These are phyloP conservation scores for Acrocyrtus sp. DNA, from an alignment of 2,888 invertebrate genomes.

Conservation along the genomic window DNA sequence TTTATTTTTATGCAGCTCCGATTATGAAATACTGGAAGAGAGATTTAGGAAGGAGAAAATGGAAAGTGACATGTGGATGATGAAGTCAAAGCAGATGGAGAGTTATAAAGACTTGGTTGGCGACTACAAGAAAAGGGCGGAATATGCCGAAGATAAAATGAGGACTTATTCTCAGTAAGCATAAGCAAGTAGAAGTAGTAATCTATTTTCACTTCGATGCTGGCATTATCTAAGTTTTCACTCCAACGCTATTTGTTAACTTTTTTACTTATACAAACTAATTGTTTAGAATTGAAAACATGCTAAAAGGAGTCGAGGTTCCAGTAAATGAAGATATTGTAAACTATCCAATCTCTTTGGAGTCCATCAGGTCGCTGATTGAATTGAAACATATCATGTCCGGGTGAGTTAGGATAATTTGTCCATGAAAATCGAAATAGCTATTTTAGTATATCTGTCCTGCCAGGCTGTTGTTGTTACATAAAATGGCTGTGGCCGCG, in stretches of 20 bases:
- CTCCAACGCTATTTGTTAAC: no score
- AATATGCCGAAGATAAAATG: conserved; percentile 14
- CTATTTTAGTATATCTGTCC: no score
- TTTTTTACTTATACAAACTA: no score
- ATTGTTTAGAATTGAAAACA: conserved; percentile 34
- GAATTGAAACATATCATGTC: conserved; percentile 34
- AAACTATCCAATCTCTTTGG: conserved; percentile 11
- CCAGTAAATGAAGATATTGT: conserved; percentile 31
- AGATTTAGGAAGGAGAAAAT: conserved; percentile 25
- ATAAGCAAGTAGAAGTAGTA: no score
- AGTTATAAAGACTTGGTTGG: conserved; percentile 46
- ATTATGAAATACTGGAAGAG: conserved; percentile 5
- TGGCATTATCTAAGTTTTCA: background rate
- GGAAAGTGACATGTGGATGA: conserved; percentile 34
- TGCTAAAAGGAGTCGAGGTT: conserved; percentile 34
- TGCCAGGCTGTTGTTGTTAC: no score
- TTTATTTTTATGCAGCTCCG: no score
- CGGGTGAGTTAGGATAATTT: conserved; percentile 36
- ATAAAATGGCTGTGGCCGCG: no score
- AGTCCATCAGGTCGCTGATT: conserved; percentile 33
- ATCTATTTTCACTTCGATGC: background rate
- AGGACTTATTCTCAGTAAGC: conserved; percentile 34
- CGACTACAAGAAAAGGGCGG: conserved; percentile 8
- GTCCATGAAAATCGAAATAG: no score
- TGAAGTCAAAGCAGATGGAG: conserved; percentile 50